phyloP scores from a whole-genome alignment of 2,113 vertebrate genomes.

The Cavia aperea region DNA sequence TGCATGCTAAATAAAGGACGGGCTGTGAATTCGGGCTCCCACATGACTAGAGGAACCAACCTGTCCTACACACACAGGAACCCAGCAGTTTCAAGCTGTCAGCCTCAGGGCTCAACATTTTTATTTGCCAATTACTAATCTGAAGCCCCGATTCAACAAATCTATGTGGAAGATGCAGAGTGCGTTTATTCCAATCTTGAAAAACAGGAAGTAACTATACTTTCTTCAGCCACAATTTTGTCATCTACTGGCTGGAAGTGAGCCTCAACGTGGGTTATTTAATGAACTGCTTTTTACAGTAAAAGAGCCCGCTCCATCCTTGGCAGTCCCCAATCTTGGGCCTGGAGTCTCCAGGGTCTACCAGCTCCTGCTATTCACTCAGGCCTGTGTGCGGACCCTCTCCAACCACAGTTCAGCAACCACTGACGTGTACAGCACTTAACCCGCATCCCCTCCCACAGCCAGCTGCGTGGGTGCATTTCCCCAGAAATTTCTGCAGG shows the following conservation, averaged over 20 bases:
- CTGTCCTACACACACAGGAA: fast-evolving
- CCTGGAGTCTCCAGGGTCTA: not conserved
- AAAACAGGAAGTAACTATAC: not conserved
- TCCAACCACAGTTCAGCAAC: not conserved
- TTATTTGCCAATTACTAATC: not conserved
- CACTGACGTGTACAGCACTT: not conserved
- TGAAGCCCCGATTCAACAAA: not conserved
- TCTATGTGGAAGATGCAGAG: not conserved
- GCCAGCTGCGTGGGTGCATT: not conserved
- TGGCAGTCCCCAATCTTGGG: not conserved
- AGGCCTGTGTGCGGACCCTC: not conserved
- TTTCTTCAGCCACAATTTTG: not conserved
- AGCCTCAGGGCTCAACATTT: not conserved
- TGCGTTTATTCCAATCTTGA: not conserved
- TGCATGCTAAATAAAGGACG: fast-evolving
- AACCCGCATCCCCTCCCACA: not conserved
- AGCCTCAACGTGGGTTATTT: not conserved
- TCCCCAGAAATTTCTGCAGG: not conserved
- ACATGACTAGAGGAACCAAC: no score
- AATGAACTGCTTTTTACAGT: not conserved
- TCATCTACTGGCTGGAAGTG: not conserved
- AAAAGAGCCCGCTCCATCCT: not conserved
- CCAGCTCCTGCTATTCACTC: not conserved
- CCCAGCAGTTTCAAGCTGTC: not conserved
- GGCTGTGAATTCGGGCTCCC: not conserved